A percentile compares a stretch with the other conserved stretches of the same genome.
Evolutionary conservation across 2,888 invertebrate genomes (phyloP).

Genomic region (Drosophila helvetica): DNA sequence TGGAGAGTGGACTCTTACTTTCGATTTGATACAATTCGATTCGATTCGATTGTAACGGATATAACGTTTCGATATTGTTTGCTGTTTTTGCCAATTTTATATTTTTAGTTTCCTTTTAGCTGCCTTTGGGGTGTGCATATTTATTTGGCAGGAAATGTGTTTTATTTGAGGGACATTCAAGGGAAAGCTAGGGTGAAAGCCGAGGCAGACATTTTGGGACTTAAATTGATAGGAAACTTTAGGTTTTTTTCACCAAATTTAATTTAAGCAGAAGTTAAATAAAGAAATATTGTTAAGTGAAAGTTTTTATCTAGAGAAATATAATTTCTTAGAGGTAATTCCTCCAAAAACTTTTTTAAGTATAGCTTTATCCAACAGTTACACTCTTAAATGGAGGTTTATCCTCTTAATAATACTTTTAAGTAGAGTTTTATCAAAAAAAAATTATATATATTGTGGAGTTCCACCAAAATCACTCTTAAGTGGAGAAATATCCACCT

Average conservation of each 20-base stretch:
- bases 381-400: too few species aligned
- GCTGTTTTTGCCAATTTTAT: conserved; percentile 3
- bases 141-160: conserved; percentile 7
- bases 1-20: conserved; percentile 16
- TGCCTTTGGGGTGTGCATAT: neutral
- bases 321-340: neutral
- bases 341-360: too few species aligned
- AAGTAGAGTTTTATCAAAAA: too few species aligned
- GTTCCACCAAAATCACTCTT: too few species aligned
- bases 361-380: too few species aligned
- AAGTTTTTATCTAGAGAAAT: neutral
- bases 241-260: neutral
- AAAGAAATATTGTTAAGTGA: neutral
- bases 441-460: too few species aligned
- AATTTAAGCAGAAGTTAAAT: neutral
- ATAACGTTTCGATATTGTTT: conserved; percentile 3
- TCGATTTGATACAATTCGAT: neutral
- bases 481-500: too few species aligned
- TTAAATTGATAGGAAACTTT: neutral
- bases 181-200: neutral
- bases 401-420: too few species aligned
- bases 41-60: neutral
- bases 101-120: neutral
- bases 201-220: neutral
- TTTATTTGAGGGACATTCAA: neutral